Base-by-base conservation (phyloP, 2,797 vertebrate genomes). In the Myotis planiceps region DNA sequence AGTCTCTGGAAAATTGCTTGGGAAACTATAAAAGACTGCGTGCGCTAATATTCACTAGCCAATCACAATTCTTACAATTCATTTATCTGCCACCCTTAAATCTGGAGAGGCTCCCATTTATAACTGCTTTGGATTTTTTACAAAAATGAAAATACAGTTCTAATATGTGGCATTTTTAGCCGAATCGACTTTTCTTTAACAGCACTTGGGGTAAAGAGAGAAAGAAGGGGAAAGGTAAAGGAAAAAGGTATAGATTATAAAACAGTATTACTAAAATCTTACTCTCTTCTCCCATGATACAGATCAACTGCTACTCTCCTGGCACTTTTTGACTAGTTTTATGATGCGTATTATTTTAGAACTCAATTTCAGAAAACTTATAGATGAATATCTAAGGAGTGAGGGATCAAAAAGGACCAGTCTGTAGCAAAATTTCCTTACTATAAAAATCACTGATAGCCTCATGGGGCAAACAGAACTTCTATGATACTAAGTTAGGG, bases 371-470 rank as follows among this genome's bases (percentile, higher is more conserved):
- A 91, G 49, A 45, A 83, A 89, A 58, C n/a, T 63, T 81, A 37
- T 2, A 75, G 45, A 39, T 58, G n/a, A 80, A 1, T 68, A 79
- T 65, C 66, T 78, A 87, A 78, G 68, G n/a, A 76, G 3, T 34
- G 49, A 66, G 32, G 4, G 9, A 80, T 39, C 15, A 80, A 47
- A 90, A 93, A 81, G 42, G 32, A 83, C 0, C 5, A 88, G 82
- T 1, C 21, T 29, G 4, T 76, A 53, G 49, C 1, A 76, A 58
- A 63, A 71, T 45, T 79, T 74, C 19, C 39, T 80, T 82, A 90
- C 84, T 53, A 88, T 66, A 90, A 93, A 96, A 96, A 82, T 82
- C 45, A 83, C 53, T 78, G 65, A 66, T 27, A 96, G 66, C 18
- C 16, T 74, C 49, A 55, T 25, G 51, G 2, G 69, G 9, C 19